Conservation (phyloP, 2,113 vertebrate species). For the Tricholaema leucomelas region DNA sequence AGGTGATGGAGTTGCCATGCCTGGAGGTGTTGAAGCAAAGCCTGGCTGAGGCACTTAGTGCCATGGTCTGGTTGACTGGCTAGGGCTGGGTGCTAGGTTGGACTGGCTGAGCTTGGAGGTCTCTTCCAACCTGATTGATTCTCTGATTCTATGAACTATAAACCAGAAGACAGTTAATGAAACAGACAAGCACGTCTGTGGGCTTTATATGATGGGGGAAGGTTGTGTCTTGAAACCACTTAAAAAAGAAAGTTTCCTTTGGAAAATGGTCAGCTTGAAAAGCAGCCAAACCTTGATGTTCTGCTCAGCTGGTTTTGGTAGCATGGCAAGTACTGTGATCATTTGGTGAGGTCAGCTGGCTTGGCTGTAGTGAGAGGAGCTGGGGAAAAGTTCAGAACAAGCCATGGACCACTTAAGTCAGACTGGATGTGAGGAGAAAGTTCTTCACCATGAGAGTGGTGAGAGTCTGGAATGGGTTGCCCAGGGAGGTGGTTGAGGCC, state of each 20-base stretch:
- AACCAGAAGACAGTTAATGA: neutral
- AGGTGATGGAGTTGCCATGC: too few species aligned
- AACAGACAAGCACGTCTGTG: neutral
- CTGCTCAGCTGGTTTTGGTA: neutral
- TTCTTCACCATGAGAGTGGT: too few species aligned
- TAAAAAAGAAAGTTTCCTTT: neutral
- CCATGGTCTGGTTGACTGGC: too few species aligned
- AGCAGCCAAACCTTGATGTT: neutral
- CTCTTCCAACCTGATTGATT: too few species aligned
- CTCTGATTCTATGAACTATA: too few species aligned
- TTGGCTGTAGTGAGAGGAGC: neutral
- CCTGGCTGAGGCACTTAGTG: too few species aligned
- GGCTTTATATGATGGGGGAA: neutral
- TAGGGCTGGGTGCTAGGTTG: too few species aligned
- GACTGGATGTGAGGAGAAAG: too few species aligned
- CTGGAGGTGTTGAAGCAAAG: too few species aligned
- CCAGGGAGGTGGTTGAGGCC: too few species aligned
- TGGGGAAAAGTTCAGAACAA: neutral
- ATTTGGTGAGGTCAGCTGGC: neutral
- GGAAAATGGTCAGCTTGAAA: conserved; percentile 15
- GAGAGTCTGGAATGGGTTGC: too few species aligned
- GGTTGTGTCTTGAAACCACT: neutral
- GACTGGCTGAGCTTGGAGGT: too few species aligned
- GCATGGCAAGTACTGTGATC: neutral
- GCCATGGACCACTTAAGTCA: neutral